Evolutionary conservation across 2,113 vertebrate genomes (phyloP).

Genomic region (Speoplatyrhinus poulsoni): DNA sequence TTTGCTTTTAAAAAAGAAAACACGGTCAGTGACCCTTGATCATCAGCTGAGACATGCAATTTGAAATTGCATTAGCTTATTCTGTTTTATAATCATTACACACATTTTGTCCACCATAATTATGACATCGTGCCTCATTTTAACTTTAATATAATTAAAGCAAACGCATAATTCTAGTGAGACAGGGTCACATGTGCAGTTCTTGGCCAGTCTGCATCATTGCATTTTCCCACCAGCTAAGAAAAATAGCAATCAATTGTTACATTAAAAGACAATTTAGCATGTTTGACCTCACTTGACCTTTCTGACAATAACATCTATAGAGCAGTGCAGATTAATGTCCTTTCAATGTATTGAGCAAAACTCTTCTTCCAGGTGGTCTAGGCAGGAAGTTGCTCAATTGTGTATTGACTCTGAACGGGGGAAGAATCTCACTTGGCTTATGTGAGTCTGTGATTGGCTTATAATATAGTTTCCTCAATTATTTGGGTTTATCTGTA

Average conservation of each 20-base stretch:
- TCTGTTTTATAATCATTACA: conserved; percentile 6
- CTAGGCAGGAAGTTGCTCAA: conserved; percentile 57
- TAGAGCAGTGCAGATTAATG: conserved; percentile 53
- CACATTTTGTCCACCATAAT: conserved; percentile 1
- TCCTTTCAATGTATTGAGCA: conserved; percentile 32
- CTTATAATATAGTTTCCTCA: conserved; percentile 5
- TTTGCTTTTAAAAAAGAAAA: conserved; percentile 61
- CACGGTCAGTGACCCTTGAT: conserved; percentile 65
- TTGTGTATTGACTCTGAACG: conserved; percentile 49
- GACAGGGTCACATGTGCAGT: conserved; percentile 50
- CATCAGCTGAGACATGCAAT: conserved; percentile 33
- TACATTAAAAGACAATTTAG: conserved; percentile 55
- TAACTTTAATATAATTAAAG: conserved; percentile 8
- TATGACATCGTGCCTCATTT: conserved; percentile 40
- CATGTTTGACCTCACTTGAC: conserved; percentile 65
- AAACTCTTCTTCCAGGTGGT: conserved; percentile 55
- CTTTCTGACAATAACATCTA: conserved; percentile 54
- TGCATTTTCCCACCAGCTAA: conserved; percentile 46
- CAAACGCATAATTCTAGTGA: conserved; percentile 38
- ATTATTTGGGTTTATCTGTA: conserved; percentile 47
- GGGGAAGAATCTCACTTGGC: conserved; percentile 9
- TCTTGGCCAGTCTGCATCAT: conserved; percentile 50
- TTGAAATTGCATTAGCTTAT: neutral
- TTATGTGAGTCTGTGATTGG: neutral
- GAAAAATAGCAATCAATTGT: conserved; percentile 63